These are phyloP conservation scores for Bembecia ichneumoniformis DNA, from an alignment of 2,888 invertebrate genomes.

Conservation along the genomic window DNA sequence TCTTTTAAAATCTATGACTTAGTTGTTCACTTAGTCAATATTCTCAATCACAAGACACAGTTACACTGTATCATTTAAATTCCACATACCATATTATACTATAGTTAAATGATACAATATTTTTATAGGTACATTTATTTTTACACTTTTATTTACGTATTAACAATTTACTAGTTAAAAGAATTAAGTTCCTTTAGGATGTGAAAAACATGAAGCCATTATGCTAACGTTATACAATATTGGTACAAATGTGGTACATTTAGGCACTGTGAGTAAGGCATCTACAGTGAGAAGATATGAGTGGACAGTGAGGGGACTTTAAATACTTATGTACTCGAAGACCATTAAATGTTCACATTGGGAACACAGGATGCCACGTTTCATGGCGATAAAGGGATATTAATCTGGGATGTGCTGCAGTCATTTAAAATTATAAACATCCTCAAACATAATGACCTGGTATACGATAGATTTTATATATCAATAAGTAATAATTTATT, in stretches of 20 bases:
- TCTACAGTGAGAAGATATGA: slow-evolving; percentile 82
- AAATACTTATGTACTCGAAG: slow-evolving; percentile 5
- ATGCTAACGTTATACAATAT: slow-evolving; percentile 61
- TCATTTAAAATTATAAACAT: no score
- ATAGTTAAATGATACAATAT: not conserved
- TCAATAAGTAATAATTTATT: no score
- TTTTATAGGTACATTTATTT: not conserved
- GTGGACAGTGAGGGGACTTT: slow-evolving; percentile 15
- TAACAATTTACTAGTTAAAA: slow-evolving; percentile 9
- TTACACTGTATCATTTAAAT: slow-evolving; percentile 13
- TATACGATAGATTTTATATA: no score
- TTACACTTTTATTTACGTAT: not conserved
- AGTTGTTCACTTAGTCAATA: slow-evolving; percentile 6
- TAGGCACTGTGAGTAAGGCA: slow-evolving; percentile 90
- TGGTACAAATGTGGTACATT: slow-evolving; percentile 46
- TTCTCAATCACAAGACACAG: slow-evolving; percentile 25
- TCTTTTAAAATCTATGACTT: slow-evolving; percentile 9
- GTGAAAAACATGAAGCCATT: slow-evolving; percentile 55
- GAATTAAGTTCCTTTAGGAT: slow-evolving; percentile 50
- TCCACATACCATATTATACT: not conserved
- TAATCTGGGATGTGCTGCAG: no score
- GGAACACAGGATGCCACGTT: no score
- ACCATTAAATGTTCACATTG: no score
- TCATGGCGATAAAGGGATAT: no score
- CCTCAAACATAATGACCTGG: no score